Conservation (phyloP, 2,113 vertebrate species). For the Neodon shergylaensis region DNA sequence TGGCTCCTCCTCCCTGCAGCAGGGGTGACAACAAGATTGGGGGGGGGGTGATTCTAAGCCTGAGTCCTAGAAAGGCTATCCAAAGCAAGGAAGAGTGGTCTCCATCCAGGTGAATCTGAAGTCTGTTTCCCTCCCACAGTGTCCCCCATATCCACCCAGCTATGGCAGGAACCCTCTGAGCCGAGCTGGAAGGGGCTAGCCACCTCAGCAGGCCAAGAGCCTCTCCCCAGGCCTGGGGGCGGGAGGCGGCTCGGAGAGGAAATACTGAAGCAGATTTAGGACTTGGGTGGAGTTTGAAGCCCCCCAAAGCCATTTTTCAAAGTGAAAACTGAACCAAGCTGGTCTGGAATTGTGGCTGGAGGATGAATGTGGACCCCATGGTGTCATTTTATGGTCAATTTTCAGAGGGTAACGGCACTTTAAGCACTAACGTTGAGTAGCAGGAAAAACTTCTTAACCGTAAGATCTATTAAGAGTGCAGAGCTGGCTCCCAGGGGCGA, state of each 20-base stretch:
- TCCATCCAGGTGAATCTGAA: not conserved
- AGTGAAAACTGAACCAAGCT: slow-evolving; percentile 77
- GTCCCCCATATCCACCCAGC: not conserved
- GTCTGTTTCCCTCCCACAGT: not conserved
- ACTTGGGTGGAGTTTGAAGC: slow-evolving; percentile 73
- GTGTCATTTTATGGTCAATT: slow-evolving; percentile 82
- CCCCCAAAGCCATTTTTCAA: slow-evolving; percentile 78
- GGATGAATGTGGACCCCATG: slow-evolving; percentile 80
- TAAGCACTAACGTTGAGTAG: slow-evolving; percentile 80
- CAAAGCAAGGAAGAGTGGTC: not conserved
- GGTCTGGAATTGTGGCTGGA: slow-evolving; percentile 79
- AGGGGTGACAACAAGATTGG: not conserved
- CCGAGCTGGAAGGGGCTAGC: not conserved
- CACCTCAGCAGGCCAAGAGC: slow-evolving; percentile 10
- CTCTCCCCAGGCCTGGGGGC: not conserved
- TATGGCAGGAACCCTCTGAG: slow-evolving; percentile 9
- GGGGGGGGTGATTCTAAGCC: not conserved
- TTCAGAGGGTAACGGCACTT: slow-evolving; percentile 81
- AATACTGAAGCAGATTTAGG: slow-evolving; percentile 73
- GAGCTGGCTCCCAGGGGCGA: slow-evolving; percentile 75
- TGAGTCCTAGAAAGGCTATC: not conserved
- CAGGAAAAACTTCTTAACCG: slow-evolving; percentile 82
- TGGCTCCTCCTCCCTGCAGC: not conserved
- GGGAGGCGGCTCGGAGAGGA: slow-evolving; percentile 45
- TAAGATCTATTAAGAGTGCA: slow-evolving; percentile 81